Evolutionary conservation across 2,797 vertebrate genomes (phyloP).

Genomic region (Mus caroli): DNA sequence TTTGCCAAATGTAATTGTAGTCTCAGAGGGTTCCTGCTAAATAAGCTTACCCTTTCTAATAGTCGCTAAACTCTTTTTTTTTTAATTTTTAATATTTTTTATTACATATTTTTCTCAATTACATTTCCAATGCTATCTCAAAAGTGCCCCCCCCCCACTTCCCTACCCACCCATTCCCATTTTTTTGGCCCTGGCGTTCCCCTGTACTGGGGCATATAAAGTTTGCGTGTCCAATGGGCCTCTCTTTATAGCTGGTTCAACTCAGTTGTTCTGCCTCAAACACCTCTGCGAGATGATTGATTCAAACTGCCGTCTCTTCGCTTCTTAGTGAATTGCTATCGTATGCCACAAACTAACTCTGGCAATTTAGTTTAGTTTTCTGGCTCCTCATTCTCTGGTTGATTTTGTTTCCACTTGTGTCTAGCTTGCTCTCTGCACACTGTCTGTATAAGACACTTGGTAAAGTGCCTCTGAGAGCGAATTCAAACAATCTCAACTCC

Average conservation of each 20-base stretch:
- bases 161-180: too few species aligned
- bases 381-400: not conserved
- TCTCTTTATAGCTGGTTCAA: not conserved
- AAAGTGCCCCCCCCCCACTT: too few species aligned
- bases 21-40: not conserved
- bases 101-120: too few species aligned
- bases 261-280: not conserved
- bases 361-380: not conserved
- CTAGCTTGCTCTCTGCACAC: not conserved
- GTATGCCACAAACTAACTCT: not conserved
- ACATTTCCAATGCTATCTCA: too few species aligned
- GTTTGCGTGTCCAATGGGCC: too few species aligned
- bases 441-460: not conserved
- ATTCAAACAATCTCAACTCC: not conserved
- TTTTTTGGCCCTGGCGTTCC: too few species aligned
- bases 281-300: not conserved
- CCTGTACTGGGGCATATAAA: too few species aligned
- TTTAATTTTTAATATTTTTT: too few species aligned
- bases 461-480: not conserved
- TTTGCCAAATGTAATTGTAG: not conserved
- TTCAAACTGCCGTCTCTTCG: not conserved
- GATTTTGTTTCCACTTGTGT: not conserved
- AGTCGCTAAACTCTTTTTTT: not conserved
- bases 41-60: not conserved
- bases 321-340: not conserved